A percentile compares a stretch with the other conserved stretches of the same genome.
Conservation (phyloP, 2,113 vertebrate species). For the Petroica traversi region DNA sequence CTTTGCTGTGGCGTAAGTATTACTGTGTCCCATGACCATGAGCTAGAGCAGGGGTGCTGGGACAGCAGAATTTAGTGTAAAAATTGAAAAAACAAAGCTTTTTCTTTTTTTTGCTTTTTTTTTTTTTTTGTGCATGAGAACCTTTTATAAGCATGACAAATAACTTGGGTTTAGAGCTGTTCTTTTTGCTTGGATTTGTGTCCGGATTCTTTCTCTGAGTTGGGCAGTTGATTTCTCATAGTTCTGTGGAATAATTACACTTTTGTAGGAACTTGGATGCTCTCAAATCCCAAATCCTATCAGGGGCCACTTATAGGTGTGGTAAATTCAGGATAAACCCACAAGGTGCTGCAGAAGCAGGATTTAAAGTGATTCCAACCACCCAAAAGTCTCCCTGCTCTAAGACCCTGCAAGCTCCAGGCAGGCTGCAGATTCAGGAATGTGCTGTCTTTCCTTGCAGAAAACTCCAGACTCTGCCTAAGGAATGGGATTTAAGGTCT, state of each 20-base stretch:
- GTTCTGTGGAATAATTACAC: neutral
- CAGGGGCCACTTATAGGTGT: neutral
- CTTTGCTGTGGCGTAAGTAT: slow-evolving; percentile 69
- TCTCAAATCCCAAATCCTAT: neutral
- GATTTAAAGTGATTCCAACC: neutral
- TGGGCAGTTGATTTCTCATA: slow-evolving; percentile 4
- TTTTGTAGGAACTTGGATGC: neutral
- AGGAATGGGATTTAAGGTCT: neutral
- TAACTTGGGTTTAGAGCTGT: slow-evolving; percentile 28
- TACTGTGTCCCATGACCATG: slow-evolving; percentile 40
- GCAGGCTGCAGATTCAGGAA: neutral
- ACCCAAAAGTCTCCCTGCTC: neutral
- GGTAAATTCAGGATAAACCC: neutral
- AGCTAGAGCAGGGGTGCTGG: slow-evolving; percentile 65
- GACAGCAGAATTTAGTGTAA: slow-evolving; percentile 9
- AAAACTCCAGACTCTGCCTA: neutral
- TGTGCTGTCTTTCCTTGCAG: neutral
- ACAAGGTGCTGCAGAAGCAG: neutral
- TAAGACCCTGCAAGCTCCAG: rapidly evolving
- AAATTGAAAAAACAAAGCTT: neutral
- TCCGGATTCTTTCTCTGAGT: slow-evolving; percentile 9
- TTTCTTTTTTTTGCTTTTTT: no score
- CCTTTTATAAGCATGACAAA: slow-evolving; percentile 66
- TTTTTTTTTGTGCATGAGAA: slow-evolving; percentile 56
- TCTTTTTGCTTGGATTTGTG: slow-evolving; percentile 67